These are phyloP conservation scores for Cephalopachus bancanus DNA, from an alignment of 2,797 vertebrate species.

Conservation along the genomic window DNA sequence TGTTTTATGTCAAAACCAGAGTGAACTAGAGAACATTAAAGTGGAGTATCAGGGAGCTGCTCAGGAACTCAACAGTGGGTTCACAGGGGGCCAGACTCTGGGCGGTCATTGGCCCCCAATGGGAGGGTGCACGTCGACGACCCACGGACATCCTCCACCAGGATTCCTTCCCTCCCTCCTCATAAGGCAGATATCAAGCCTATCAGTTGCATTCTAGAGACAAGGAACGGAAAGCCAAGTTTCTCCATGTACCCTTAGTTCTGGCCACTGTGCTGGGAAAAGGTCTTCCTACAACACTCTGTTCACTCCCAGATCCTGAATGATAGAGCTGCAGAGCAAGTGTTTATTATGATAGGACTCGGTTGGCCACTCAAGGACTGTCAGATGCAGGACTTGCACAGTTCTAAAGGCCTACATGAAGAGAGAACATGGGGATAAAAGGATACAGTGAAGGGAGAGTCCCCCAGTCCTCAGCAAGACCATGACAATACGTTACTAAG, in stretches of 20 bases:
- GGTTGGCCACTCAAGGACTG: not conserved
- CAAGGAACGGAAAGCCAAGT: not conserved
- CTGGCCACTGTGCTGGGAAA: not conserved
- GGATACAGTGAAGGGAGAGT: accelerated
- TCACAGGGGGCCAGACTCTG: not conserved
- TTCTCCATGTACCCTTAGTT: not conserved
- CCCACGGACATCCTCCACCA: not conserved
- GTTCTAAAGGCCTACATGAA: not conserved
- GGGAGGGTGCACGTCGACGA: accelerated
- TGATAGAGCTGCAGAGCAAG: not conserved
- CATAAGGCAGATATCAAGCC: not conserved
- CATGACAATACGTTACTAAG: not conserved
- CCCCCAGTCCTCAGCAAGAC: not conserved
- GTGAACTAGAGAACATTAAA: not conserved
- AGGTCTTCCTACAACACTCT: not conserved
- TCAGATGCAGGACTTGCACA: not conserved
- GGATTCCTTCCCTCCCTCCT: not conserved
- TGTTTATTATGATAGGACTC: not conserved
- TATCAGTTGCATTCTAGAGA: not conserved
- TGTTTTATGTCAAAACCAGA: conserved; percentile 25
- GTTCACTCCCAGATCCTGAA: not conserved
- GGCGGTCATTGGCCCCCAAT: not conserved
- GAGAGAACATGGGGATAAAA: not conserved
- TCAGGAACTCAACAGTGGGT: not conserved
- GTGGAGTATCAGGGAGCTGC: not conserved